Percentiles rank a stretch among this genome's conserved stretches.
Conservation (phyloP, 1,140 invertebrate genomes). For the Bombus waltoni region DNA sequence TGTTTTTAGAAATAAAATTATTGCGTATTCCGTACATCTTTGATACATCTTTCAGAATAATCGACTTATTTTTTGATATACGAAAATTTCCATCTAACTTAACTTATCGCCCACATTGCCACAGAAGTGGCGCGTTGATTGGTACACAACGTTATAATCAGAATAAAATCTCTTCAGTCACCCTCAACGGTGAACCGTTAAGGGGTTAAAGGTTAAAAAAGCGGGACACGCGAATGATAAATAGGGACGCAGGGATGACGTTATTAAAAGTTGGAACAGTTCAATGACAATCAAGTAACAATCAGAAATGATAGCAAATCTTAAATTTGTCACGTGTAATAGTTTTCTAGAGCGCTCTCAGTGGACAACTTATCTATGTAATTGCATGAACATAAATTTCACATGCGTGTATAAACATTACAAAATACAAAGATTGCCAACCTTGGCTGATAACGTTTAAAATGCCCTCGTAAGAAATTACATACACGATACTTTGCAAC, state of each 20-base stretch:
- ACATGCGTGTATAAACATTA: not conserved
- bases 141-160: not conserved
- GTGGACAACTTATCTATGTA: not conserved
- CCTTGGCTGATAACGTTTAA: not conserved
- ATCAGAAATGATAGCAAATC: not conserved
- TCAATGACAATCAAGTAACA: not conserved
- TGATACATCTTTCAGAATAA: not conserved
- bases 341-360: not conserved
- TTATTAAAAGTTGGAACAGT: conserved; percentile 7
- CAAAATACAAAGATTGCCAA: not conserved
- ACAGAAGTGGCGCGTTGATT: not conserved
- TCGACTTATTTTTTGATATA: not conserved
- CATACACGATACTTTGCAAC: not conserved
- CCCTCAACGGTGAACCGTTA: conserved; percentile 28
- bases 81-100: not conserved
- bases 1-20: not conserved
- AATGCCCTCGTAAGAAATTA: not conserved
- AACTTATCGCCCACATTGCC: not conserved
- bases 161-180: conserved; percentile 25
- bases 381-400: not conserved
- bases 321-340: not conserved
- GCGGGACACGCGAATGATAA: conserved; percentile 19
- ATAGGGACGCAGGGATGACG: conserved; percentile 17
- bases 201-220: conserved; percentile 37
- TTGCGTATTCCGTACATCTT: too few species aligned